A percentile compares a stretch with the other conserved stretches of the same genome.
Conservation (phyloP, 1,140 invertebrate genomes). For the Aplysia californica region DNA sequence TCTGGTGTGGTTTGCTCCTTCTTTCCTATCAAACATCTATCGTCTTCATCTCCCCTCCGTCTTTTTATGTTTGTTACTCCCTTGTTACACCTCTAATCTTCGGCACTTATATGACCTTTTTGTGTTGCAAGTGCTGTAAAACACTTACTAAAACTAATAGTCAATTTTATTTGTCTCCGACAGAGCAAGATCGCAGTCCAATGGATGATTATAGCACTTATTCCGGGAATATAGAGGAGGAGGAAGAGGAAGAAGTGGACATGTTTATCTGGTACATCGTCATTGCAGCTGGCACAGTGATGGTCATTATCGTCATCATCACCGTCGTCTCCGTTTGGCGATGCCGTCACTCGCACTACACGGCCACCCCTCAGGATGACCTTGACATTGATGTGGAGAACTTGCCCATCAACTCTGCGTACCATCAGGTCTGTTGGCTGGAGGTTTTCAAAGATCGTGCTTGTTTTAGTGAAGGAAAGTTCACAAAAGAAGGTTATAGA, state of each 20-base stretch:
- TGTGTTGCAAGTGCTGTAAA: no score
- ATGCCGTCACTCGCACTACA: constrained; percentile 73
- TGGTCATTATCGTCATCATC: constrained; percentile 76
- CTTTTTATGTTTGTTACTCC: no score
- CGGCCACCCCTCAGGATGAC: constrained; percentile 71
- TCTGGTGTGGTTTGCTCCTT: no score
- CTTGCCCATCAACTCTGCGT: constrained; percentile 87
- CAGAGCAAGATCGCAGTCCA: no score
- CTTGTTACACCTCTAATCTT: no score
- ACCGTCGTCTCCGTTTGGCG: constrained; percentile 79
- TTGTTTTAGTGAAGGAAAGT: background rate
- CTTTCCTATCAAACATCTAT: no score
- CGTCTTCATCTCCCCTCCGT: no score
- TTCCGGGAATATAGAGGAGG: background rate
- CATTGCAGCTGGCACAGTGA: constrained; percentile 72
- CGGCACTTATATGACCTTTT: no score
- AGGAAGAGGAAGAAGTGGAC: constrained; percentile 23
- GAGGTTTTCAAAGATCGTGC: background rate
- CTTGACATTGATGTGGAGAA: constrained; percentile 89
- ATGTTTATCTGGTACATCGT: constrained; percentile 51
- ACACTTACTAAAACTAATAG: no score
- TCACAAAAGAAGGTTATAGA: background rate
- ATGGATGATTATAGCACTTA: no score
- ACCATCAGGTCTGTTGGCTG: constrained; percentile 74
- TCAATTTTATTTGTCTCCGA: no score